Evolutionary conservation across 2,797 vertebrate species (phyloP).

Genomic region (Lemur catta): DNA sequence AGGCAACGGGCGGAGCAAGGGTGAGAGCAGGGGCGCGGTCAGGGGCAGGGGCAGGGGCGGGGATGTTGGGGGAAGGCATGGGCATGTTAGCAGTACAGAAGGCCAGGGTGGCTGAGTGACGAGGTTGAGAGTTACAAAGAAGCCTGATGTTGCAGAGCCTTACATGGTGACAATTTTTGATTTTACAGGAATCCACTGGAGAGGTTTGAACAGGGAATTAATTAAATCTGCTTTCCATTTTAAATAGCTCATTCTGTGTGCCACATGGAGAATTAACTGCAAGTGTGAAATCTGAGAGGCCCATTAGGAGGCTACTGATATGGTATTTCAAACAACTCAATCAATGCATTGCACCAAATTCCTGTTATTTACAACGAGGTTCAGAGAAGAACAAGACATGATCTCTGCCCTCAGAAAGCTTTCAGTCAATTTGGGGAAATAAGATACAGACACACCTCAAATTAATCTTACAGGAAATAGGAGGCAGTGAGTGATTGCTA

Average conservation of each 20-base stretch:
- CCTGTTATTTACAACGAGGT: not conserved
- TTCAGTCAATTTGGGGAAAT: not conserved
- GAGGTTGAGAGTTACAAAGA: not conserved
- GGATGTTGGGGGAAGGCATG: accelerated
- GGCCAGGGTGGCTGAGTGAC: not conserved
- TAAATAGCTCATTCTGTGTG: not conserved
- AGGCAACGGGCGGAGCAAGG: not conserved
- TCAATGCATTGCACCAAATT: not conserved
- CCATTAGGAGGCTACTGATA: not conserved
- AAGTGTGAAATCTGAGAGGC: not conserved
- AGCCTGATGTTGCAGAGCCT: not conserved
- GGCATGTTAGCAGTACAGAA: too few relatives aligned
- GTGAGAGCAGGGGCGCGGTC: not conserved
- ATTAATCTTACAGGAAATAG: not conserved
- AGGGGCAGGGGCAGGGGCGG: not conserved
- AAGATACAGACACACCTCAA: not conserved
- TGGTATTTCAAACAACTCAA: not conserved
- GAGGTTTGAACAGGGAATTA: not conserved
- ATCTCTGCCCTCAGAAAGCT: not conserved
- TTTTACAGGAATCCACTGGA: slow-evolving; percentile 17
- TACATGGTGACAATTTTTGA: not conserved
- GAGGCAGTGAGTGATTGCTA: not conserved
- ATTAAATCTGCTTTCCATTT: not conserved
- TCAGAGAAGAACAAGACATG: not conserved
- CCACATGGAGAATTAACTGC: not conserved